Evolutionary conservation across 2,797 vertebrate genomes (phyloP), one percentile per base, ranked within the genome.

Genomic region (Aphelocoma californica): DNA sequence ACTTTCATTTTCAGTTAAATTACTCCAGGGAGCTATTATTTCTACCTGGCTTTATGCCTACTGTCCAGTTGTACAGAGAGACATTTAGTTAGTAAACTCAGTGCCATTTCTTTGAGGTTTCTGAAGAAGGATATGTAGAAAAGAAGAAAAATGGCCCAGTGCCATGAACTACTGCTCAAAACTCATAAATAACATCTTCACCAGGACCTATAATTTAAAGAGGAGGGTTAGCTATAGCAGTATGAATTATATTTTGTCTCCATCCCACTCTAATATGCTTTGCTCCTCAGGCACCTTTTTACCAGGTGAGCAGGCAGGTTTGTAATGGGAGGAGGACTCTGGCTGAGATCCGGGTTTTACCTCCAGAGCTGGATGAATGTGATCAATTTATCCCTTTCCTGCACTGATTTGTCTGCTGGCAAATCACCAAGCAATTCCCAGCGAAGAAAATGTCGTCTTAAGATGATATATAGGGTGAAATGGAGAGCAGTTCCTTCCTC

Each of bases 351-450:
- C 5, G 4, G 60, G 64, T 47, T 95, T 90, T 88, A 77, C 80
- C 62, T 88, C 61, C 51, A 92, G 73, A 95, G 62, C 56, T 94
- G 92, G 66, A 93, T 93, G 77, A 94, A 96, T 96, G 77, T 71
- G 91, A 93, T 94, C 95, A 86, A 93, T 94, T 92, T 82, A 95
- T 96, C 78, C 91, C 60, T 88, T 96, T 90, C 87, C 87, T 88
- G 58, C 87, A 62, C 89, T 83, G 73, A 94, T 96, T 93, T 95
- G 82, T 93, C 82, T 92, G 90, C 83, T 96, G 95, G 92, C 94
- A 94, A 94, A 92, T 84, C 86, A 90, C 95, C 95, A 96, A 96
- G 95, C 93, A 93, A 94, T 97, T 96, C 92, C 70, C 75, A 91
- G 90, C 91, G 95, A 90, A 92, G 91, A 86, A 97, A 97, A 92